phyloP scores from a whole-genome alignment of 2,797 vertebrate genomes.

The Kryptolebias ocellatus region DNA sequence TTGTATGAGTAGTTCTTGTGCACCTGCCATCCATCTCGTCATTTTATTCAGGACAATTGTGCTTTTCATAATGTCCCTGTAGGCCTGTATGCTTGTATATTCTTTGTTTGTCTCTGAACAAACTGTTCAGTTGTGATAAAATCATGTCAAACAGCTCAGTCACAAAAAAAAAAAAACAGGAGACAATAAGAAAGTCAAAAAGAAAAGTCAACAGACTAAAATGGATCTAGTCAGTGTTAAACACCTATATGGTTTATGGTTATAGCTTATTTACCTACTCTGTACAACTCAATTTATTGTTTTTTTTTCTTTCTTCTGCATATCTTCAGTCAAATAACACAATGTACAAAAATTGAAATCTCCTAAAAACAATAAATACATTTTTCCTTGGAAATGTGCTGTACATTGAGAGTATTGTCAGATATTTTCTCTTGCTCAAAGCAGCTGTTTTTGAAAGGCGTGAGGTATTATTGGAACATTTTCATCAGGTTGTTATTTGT shows the following conservation, averaged over 20 bases:
- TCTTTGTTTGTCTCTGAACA: neutral
- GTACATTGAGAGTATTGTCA: neutral
- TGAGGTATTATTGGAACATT: neutral
- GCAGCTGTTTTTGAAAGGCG: neutral
- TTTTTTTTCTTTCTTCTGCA: neutral
- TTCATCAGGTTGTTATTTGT: neutral
- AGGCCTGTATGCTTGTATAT: neutral
- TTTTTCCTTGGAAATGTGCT: conserved; percentile 9
- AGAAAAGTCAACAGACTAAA: neutral
- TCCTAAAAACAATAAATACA: conserved; percentile 21
- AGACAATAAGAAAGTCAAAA: neutral
- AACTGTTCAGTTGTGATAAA: neutral
- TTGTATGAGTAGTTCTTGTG: neutral
- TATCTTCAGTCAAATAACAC: neutral
- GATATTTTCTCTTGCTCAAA: neutral
- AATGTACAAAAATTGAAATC: conserved; percentile 22
- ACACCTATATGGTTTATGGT: neutral
- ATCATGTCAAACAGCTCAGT: neutral
- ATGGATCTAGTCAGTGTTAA: neutral
- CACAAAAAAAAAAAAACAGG: neutral
- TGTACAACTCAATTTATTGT: neutral
- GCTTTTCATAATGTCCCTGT: neutral
- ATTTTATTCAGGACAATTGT: neutral
- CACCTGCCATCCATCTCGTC: neutral
- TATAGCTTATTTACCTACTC: neutral